Conservation (phyloP, 2,888 invertebrate genomes). For the Zygothrica quintamaculata region DNA sequence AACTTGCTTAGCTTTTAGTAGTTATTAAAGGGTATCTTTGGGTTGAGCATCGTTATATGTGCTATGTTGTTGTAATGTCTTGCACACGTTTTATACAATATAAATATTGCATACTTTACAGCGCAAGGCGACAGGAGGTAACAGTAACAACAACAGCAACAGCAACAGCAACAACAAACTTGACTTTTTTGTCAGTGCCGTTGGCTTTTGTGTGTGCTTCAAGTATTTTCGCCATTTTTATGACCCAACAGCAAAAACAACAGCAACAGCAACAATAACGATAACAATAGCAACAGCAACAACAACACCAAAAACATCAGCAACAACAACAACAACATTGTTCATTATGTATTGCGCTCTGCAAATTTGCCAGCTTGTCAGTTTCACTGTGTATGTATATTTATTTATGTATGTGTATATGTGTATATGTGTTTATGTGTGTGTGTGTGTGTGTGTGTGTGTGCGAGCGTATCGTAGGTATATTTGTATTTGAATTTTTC, state of each 20-base stretch:
- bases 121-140: conserved; percentile 34
- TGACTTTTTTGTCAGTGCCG: conserved; percentile 71
- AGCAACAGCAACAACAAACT: conserved; percentile 31
- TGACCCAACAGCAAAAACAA: conserved; percentile 59
- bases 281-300: conserved; percentile 39
- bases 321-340: conserved; percentile 45
- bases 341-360: conserved; percentile 66
- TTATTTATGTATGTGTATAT: conserved; percentile 4
- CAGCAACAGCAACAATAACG: conserved; percentile 18
- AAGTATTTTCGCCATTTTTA: conserved; percentile 76
- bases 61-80: conserved; percentile 56
- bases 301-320: conserved; percentile 31
- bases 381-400: conserved; percentile 2
- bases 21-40: conserved; percentile 17
- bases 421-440: conserved; percentile 17
- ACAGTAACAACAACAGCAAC: conserved; percentile 34
- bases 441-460: conserved; percentile 16
- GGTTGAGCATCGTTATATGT: conserved; percentile 12
- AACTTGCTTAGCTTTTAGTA: no score
- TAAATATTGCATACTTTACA: conserved; percentile 79
- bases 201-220: conserved; percentile 55
- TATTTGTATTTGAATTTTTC: conserved; percentile 67
- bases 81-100: conserved; percentile 76
- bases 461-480: conserved; percentile 24
- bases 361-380: conserved; percentile 56